These are phyloP conservation scores for Scaptomyza pallida DNA, from an alignment of 1,140 invertebrate species.

Conservation along the genomic window DNA sequence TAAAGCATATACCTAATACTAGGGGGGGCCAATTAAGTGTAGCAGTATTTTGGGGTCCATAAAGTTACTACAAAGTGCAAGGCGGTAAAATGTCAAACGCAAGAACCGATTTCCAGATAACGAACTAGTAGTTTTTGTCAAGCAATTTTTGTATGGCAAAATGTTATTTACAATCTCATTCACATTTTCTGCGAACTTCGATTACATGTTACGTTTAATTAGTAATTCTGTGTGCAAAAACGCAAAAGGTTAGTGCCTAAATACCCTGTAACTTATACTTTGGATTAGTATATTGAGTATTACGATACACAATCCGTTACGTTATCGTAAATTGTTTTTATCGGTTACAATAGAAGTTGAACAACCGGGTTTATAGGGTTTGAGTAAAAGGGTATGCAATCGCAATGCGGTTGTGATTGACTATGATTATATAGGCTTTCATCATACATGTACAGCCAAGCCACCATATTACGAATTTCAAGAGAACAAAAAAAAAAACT, in stretches of 20 bases:
- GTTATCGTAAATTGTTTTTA: no score
- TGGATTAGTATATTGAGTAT: background rate
- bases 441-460: background rate
- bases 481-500: no score
- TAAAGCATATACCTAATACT: no score
- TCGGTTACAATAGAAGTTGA: background rate
- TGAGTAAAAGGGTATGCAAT: constrained; percentile 5
- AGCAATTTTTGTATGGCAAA: no score
- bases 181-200: background rate
- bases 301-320: no score
- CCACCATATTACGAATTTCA: no score
- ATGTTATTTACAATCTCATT: no score
- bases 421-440: constrained; percentile 3
- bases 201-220: constrained; percentile 24
- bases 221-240: background rate
- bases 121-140: no score
- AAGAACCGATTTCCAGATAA: background rate
- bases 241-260: background rate
- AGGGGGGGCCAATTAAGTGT: no score
- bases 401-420: constrained; percentile 14
- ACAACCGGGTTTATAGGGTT: no score
- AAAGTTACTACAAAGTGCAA: constrained; percentile 23
- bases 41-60: background rate
- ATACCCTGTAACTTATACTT: constrained; percentile 9
- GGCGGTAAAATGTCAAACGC: background rate